Conservation (phyloP, 1,140 invertebrate species). For the Tribolium madens region DNA sequence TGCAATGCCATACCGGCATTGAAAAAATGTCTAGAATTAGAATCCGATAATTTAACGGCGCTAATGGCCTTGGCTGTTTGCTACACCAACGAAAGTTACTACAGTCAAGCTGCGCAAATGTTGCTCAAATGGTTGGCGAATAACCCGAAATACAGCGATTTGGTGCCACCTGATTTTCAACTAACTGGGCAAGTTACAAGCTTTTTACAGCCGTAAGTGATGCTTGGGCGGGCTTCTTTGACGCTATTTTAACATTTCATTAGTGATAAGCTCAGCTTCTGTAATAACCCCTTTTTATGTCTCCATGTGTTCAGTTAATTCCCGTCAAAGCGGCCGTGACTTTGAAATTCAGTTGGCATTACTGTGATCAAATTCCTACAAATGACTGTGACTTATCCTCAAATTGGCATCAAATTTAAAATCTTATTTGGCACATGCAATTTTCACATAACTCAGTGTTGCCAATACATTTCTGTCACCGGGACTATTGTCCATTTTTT, state of each 20-base stretch:
- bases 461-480: too few species aligned
- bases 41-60: conserved; percentile 85
- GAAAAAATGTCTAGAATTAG: conserved; percentile 85
- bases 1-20: conserved; percentile 89
- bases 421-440: too few species aligned
- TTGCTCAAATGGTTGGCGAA: conserved; percentile 87
- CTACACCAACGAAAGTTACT: conserved; percentile 94
- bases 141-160: conserved; percentile 86
- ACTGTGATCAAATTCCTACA: too few species aligned
- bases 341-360: too few species aligned
- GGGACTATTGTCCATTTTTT: too few species aligned
- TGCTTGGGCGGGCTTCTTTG: neutral
- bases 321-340: too few species aligned
- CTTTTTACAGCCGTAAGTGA: conserved; percentile 63
- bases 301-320: too few species aligned
- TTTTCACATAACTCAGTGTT: too few species aligned
- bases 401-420: too few species aligned
- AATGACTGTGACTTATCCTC: too few species aligned
- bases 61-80: conserved; percentile 92
- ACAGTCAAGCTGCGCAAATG: conserved; percentile 79
- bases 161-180: conserved; percentile 71
- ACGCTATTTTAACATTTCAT: neutral
- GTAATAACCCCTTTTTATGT: too few species aligned
- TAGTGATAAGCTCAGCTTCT: too few species aligned
- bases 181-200: conserved; percentile 66